Percentiles rank a stretch among this genome's conserved stretches.
Evolutionary conservation across 1,140 invertebrate species (phyloP).

Genomic region (Drosophila subpulchrella): DNA sequence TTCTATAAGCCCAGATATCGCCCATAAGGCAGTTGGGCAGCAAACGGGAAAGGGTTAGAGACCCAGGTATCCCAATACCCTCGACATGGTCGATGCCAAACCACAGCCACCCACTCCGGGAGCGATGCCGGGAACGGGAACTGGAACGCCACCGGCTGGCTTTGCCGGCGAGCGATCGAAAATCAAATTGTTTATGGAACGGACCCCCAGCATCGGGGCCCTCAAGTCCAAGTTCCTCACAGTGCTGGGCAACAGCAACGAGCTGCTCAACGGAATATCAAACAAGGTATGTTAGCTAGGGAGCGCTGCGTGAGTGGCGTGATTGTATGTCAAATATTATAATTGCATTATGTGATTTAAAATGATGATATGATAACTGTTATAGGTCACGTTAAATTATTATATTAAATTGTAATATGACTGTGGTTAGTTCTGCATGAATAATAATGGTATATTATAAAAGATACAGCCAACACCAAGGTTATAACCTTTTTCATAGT

Average conservation of each 20-base stretch:
- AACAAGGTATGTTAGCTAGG: slow-evolving; percentile 76
- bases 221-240: slow-evolving; percentile 85
- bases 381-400: too few species aligned
- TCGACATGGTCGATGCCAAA: slow-evolving; percentile 68
- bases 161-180: slow-evolving; percentile 81
- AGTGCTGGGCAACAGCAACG: slow-evolving; percentile 85
- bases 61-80: background rate
- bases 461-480: too few species aligned
- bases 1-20: background rate
- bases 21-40: background rate
- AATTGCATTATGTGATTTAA: too few species aligned
- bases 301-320: slow-evolving; percentile 5
- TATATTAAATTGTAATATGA: too few species aligned
- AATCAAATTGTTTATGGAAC: slow-evolving; percentile 84
- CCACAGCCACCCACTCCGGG: slow-evolving; percentile 57
- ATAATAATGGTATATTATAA: too few species aligned
- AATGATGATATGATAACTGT: too few species aligned
- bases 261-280: slow-evolving; percentile 84
- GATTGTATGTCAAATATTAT: background rate
- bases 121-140: slow-evolving; percentile 50
- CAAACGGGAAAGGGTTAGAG: background rate
- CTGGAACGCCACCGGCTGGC: slow-evolving; percentile 61
- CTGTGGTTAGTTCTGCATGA: too few species aligned
- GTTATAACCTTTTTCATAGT: too few species aligned
- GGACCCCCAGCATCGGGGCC: slow-evolving; percentile 83